A percentile compares a stretch with the other conserved stretches of the same genome.
These are phyloP conservation scores for Mormyrus iriodes DNA, from an alignment of 2,113 vertebrate genomes.

Conservation along the genomic window DNA sequence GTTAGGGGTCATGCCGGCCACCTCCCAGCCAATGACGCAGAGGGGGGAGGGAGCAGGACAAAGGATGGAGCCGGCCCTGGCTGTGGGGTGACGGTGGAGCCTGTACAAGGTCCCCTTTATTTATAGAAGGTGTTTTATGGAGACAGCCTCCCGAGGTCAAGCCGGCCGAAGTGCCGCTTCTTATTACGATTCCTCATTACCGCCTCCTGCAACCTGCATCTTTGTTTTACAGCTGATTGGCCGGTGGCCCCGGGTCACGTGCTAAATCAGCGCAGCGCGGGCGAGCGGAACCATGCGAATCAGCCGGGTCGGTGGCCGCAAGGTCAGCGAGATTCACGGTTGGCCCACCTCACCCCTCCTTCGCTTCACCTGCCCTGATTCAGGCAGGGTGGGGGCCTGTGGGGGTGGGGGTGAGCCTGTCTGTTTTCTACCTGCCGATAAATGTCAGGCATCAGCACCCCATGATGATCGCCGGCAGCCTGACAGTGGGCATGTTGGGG, in stretches of 20 bases:
- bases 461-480: not conserved
- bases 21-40: not conserved
- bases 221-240: conserved; percentile 69
- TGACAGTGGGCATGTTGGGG: not conserved
- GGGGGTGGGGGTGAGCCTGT: not conserved
- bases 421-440: not conserved
- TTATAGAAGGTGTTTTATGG: conserved; percentile 74
- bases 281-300: conserved; percentile 46
- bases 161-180: conserved; percentile 66
- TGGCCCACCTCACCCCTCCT: not conserved
- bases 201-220: conserved; percentile 56
- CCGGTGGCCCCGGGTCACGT: conserved; percentile 62
- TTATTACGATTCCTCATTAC: conserved; percentile 52
- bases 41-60: not conserved
- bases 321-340: not conserved
- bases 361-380: not conserved
- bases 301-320: not conserved
- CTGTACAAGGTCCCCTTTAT: conserved; percentile 63
- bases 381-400: not conserved
- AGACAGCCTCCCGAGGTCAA: conserved; percentile 69
- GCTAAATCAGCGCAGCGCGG: conserved; percentile 60
- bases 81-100: conserved; percentile 50
- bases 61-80: conserved; percentile 25
- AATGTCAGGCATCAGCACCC: not conserved
- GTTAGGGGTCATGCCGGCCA: not conserved